Percentiles rank a stretch among this genome's conserved stretches.
Evolutionary conservation across 2,797 vertebrate genomes (phyloP).

Genomic region (Pelochelys cantorii): DNA sequence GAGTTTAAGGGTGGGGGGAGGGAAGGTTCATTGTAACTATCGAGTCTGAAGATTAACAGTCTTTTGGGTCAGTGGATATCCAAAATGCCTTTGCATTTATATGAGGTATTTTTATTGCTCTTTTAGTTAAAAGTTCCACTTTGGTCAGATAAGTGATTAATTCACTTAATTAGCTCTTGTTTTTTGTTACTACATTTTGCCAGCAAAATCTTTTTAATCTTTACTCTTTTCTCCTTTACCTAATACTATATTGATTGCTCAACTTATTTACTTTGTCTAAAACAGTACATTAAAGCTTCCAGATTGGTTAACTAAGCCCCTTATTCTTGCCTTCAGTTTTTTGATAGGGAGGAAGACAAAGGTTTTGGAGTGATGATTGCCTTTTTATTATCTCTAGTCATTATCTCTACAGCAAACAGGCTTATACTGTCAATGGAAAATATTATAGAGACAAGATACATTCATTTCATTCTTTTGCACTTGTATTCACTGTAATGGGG

Average conservation of each 20-base stretch:
- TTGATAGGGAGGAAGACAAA: not conserved
- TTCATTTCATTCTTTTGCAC: conserved; percentile 41
- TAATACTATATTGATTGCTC: not conserved
- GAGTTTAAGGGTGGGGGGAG: conserved; percentile 63
- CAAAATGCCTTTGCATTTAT: conserved; percentile 67
- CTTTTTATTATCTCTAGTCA: conserved; percentile 23
- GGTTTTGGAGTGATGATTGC: not conserved
- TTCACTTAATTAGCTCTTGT: conserved; percentile 63
- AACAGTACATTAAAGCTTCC: not conserved
- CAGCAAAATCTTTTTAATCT: conserved; percentile 44
- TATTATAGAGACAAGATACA: not conserved
- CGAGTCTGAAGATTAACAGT: conserved; percentile 73
- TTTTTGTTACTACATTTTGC: conserved; percentile 12
- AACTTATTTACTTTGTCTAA: not conserved
- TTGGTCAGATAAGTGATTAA: conserved; percentile 69
- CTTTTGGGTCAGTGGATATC: conserved; percentile 63
- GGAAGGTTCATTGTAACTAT: conserved; percentile 66
- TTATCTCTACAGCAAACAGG: conserved; percentile 34
- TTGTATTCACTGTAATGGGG: not conserved
- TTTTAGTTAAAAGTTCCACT: conserved; percentile 66
- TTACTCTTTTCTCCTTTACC: conserved; percentile 25
- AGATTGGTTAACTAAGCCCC: not conserved
- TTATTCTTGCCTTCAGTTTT: not conserved
- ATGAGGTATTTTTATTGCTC: conserved; percentile 68
- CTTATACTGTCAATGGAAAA: conserved; percentile 8